These are phyloP conservation scores for Triplophysa tibetana DNA, from an alignment of 2,113 vertebrate species.

Conservation along the genomic window DNA sequence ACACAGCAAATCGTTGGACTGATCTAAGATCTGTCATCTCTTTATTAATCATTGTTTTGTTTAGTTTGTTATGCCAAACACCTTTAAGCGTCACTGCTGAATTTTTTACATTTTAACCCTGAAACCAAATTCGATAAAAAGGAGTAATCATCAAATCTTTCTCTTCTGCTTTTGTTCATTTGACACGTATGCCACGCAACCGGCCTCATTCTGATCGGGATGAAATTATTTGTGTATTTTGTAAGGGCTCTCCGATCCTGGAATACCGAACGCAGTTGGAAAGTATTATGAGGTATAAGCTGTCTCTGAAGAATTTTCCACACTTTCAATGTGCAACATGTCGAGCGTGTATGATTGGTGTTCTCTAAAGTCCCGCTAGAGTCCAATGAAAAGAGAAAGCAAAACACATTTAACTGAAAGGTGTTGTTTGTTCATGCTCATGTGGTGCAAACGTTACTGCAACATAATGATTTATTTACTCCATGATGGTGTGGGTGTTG, in stretches of 20 bases:
- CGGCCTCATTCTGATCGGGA: constrained; percentile 48
- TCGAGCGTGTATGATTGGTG: neutral
- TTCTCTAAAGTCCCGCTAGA: neutral
- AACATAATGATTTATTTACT: too few relatives aligned
- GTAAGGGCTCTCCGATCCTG: constrained; percentile 29
- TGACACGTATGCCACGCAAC: constrained; percentile 23
- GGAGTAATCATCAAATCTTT: constrained; percentile 59
- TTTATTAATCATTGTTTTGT: neutral
- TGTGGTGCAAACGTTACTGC: neutral
- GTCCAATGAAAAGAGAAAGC: neutral
- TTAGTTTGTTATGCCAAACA: neutral
- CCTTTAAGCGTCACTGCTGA: neutral
- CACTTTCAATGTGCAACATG: constrained; percentile 40
- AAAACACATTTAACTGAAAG: neutral
- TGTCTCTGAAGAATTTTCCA: constrained; percentile 50
- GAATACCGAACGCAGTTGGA: constrained; percentile 44
- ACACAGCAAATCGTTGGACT: neutral
- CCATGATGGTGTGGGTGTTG: too few relatives aligned
- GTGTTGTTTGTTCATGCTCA: neutral
- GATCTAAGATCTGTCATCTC: neutral
- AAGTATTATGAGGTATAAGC: constrained; percentile 24
- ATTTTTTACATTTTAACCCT: constrained; percentile 51
- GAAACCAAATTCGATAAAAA: constrained; percentile 55
- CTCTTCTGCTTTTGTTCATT: constrained; percentile 50
- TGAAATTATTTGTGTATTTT: constrained; percentile 52